Evolutionary conservation across 2,888 invertebrate species (phyloP), one percentile per base, ranked within the genome.

Genomic region (Colletes collaris): DNA sequence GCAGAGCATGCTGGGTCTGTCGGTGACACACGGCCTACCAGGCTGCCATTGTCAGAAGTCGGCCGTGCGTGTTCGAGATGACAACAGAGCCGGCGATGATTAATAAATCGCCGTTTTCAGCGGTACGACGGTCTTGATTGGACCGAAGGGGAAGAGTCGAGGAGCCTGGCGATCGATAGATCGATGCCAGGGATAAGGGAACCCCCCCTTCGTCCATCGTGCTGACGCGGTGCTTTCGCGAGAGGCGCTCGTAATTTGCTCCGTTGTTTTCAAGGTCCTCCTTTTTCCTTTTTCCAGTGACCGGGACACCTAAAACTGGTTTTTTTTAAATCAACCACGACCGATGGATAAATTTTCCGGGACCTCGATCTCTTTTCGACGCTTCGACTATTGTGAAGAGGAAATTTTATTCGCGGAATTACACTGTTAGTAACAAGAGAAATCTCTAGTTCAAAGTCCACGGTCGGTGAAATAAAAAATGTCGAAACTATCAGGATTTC

Each of bases 11-110:
- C 35, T 27, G 19, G 50, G 62, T 66, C 79, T 71, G 79, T 27
- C 44, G 49, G 64, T 80, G 79, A 80, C 79, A 79, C 73, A 72
- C 75, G 59, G 46, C 55, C 65, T 65, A 63, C 56, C 73, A 13
- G 44, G 7, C 79, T 56, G 69, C 73, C 56, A 80, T 80, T 80
- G 73, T 80, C 79, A 72, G 79, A 79, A 80, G 68, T 73, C 68
- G 73, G 55, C 79, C 79, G 79, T 73, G 79, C 79, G 63, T 80
- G 79, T 67, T 73, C 73, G 70, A 73, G 79, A 73, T 65, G 79
- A 80, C 79, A 80, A 64, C 53, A 37, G 64, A 35, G 46, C 63
- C 6, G 52, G 11, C 64, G 70, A 16, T 79, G 68, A 80, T 80
- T 78, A 78, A 79, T 79, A 73, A 80, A 80, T 71, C 70, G 66